Base-by-base conservation (phyloP, 2,113 vertebrate species). In the Sander lucioperca region DNA sequence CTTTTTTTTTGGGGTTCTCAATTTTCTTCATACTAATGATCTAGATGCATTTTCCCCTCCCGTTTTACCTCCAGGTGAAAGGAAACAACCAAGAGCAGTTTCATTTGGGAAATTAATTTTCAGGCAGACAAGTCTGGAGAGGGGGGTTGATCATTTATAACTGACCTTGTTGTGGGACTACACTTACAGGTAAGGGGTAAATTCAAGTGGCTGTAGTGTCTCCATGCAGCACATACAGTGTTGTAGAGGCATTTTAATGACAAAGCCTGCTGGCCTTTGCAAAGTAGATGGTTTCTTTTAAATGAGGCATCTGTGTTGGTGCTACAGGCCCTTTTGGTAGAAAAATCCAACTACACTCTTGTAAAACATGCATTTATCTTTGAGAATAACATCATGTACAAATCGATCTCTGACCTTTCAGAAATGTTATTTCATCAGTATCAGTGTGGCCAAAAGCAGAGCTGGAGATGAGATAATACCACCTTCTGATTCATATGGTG, bases 391-490 rank as follows among this genome's bases (percentile, higher is more conserved):
- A 70, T 47, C 21, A n/a, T 66, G 66, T 53, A 73, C 63, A 81
- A 81, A 89, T 77, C 76, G 59, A 53, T 74, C 39, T 63, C 11
- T 86, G 80, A 90, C 83, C 66, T 84, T 80, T 86, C 15, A 23
- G 14, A 77, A 71, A 70, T 45, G 9, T 33, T 54, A 64, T 67
- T 71, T 65, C 19, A 69, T 79, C 63, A 18, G 39, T 23, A 4
- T 57, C 64, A 14, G 36, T 64, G 12, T 73, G 84, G 56, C 64
- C 72, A 51, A 62, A 53, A 80, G 47, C n/a, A 33, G 48, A 68
- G 25, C 51, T 43, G 45, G 16, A 72, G 65, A 86, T 80, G 58
- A 87, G 57, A 77, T 71, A 56, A 74, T n/a, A 43, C 12, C 50
- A n/a, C 39, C 62, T 79, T 78, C 33, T 61, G 64, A 87, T 79